phyloP scores from a whole-genome alignment of 2,888 invertebrate genomes.

The Andricus curvator region DNA sequence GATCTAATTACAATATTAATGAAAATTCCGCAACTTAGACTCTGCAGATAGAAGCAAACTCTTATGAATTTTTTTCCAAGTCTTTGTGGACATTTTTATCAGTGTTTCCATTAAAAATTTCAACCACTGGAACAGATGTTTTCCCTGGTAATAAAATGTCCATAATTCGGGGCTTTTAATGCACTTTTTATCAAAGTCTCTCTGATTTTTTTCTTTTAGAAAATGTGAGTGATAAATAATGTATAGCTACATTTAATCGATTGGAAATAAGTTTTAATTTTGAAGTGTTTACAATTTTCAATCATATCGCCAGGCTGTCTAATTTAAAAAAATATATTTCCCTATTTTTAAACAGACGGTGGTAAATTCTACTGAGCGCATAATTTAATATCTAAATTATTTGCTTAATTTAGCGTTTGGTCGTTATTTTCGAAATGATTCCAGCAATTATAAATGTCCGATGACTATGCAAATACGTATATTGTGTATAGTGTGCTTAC shows the following conservation, averaged over 20 bases:
- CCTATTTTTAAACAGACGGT: not conserved
- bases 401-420: not conserved
- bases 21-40: not conserved
- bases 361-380: not conserved
- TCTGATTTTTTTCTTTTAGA: no score
- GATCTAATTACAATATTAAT: not conserved
- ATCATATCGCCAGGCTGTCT: not conserved
- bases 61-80: not conserved
- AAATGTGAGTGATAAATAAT: no score
- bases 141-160: not conserved
- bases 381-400: not conserved
- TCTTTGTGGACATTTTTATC: no score
- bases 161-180: no score
- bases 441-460: slow-evolving; percentile 31
- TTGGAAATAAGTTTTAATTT: no score
- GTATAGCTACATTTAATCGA: no score
- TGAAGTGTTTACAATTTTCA: no score
- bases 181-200: no score
- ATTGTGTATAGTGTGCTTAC: not conserved
- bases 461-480: slow-evolving; percentile 5
- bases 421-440: slow-evolving; percentile 13
- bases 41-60: not conserved
- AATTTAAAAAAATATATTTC: not conserved
- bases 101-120: not conserved
- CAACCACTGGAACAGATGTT: not conserved